Evolutionary conservation across 2,113 vertebrate species (phyloP), one percentile per base, ranked within the genome.

Genomic region (Dipodomys ordii): DNA sequence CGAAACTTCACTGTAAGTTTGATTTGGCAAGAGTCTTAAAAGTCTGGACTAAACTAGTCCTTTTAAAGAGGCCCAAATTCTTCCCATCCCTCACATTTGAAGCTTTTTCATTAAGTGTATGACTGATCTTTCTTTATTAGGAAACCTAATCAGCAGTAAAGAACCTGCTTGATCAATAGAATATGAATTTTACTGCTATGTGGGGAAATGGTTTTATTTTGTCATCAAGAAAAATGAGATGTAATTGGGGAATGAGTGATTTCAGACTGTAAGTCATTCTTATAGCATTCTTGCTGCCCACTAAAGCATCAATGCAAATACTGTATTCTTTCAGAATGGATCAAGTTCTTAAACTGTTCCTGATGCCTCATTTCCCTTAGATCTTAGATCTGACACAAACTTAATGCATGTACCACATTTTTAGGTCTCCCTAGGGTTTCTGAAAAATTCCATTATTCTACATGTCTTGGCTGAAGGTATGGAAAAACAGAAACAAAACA

Each of bases 91-190:
- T 95, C 96, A 95, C 53, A 35, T 72, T 35, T 81, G 93, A 92
- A 94, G 78, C 10, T 77, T 94, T 93, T 95, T 95, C 83, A 95
- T 91, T 85, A 94, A 60, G 87, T 83, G n/a, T 73, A 87, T 91
- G 87, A 74, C 83, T 73, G 49, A 93, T 89, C 46, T 81, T 93
- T 81, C 90, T 93, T 96, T 87, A 90, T 91, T 94, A 72, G 92
- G 87, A 91, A 93, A 95, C 62, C 84, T 91, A 91, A 90, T 90
- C 84, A 91, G 81, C 92, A 95, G 53, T 95, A 93, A 95, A 90
- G 80, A 93, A 72, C 57, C 74, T 30, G 46, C 92, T 60, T 88
- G 74, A 95, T 90, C 84, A 57, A 85, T 95, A 35, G 84, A 95
- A 96, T 90, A 85, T 93, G 74, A 94, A 87, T 95, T 95, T 95